Evolutionary conservation across 2,888 invertebrate genomes (phyloP).

Genomic region (Tinea pellionella): DNA sequence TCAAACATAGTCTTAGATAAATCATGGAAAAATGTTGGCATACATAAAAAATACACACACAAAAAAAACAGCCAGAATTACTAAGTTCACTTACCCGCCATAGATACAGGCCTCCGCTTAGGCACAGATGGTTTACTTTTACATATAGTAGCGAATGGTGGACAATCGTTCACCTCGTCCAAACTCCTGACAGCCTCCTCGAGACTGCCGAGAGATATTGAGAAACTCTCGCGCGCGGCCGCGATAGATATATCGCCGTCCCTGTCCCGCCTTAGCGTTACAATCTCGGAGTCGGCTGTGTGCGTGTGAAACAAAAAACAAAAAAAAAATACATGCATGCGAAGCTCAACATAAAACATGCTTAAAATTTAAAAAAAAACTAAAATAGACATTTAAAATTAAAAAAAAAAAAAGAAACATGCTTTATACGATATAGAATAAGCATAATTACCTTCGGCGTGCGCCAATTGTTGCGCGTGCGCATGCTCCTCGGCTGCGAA

Average conservation of each 20-base stretch:
- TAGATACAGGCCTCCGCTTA: constrained; percentile 70
- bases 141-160: constrained; percentile 55
- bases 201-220: constrained; percentile 56
- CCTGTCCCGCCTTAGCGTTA: constrained; percentile 62
- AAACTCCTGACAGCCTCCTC: constrained; percentile 57
- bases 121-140: constrained; percentile 60
- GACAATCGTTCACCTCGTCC: constrained; percentile 51
- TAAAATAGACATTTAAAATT: neutral
- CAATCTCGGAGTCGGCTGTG: constrained; percentile 59
- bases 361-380: neutral
- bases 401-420: neutral
- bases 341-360: constrained; percentile 2
- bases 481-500: constrained; percentile 71
- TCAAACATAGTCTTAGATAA: too few species aligned
- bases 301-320: constrained; percentile 18
- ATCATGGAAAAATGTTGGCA: too few species aligned
- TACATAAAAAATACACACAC: too few species aligned
- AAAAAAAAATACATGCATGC: constrained; percentile 22
- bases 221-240: constrained; percentile 60
- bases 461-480: constrained; percentile 38
- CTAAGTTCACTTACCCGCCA: constrained; percentile 60
- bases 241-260: constrained; percentile 54
- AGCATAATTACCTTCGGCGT: constrained; percentile 49
- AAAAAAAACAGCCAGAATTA: neutral
- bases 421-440: neutral